Evolutionary conservation across 2,113 vertebrate genomes (phyloP).

Genomic region (Perca fluviatilis): DNA sequence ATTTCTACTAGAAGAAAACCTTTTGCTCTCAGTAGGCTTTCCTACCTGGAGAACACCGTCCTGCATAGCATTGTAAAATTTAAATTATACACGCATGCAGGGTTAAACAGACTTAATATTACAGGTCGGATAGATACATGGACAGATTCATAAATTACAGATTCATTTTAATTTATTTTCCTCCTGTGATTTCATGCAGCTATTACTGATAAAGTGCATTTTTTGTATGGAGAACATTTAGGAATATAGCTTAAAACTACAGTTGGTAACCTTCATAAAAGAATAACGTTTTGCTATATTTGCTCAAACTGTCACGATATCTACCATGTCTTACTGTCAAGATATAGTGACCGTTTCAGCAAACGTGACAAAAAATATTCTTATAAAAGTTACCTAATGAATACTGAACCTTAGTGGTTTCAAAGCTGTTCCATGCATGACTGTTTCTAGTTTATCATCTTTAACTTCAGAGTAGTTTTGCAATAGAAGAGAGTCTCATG

Average conservation of each 20-base stretch:
- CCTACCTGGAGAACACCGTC: background rate
- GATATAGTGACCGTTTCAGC: no score
- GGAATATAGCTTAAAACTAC: background rate
- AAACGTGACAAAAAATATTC: no score
- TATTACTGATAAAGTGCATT: no score
- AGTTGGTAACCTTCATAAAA: no score
- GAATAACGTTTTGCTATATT: no score
- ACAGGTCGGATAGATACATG: background rate
- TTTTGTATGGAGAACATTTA: background rate
- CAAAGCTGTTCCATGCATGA: background rate
- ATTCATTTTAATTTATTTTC: background rate
- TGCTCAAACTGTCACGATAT: no score
- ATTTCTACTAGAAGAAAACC: constrained; percentile 2
- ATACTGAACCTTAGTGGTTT: background rate
- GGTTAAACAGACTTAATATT: background rate
- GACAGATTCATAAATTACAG: background rate
- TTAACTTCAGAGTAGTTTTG: background rate
- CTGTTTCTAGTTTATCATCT: background rate
- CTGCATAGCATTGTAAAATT: background rate
- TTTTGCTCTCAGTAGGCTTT: background rate
- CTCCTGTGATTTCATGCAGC: background rate
- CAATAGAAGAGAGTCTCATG: background rate
- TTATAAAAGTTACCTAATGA: background rate
- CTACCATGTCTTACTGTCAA: no score
- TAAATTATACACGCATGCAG: background rate